Evolutionary conservation across 1,140 invertebrate species (phyloP), one percentile per base, ranked within the genome.

Genomic region (Aradophagus sp.): DNA sequence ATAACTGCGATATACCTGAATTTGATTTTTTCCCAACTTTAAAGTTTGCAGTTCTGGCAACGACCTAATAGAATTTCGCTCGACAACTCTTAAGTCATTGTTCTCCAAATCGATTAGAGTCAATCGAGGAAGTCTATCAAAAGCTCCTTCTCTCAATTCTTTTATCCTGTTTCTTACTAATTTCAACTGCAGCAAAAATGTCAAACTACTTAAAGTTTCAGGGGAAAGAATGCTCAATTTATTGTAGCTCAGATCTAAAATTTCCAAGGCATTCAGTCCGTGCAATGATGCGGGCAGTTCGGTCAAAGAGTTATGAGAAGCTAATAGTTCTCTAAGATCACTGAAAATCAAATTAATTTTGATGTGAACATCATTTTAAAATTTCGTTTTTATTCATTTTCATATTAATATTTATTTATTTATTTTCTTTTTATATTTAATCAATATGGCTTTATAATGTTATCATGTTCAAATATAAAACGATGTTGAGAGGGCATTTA

Each of bases 161-260:
- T 89, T 86, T n/a, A 95, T 89, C 55, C 90, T 90, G 80, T 96
- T 96, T 72, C 89, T 88, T 1, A 90, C 90, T 39, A 94, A 80
- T 67, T 89, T 89, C 8, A 94, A 84, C 75, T 92, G 89, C 10
- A 87, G 86, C 5, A 95, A 85, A 42, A 88, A 88, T 12, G 89
- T 87, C 65, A 93, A 86, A 29, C 88, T 90, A 47, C 88, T 89
- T 17, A 95, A 82, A 1, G 89, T 88, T 75, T 91, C 90, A 1
- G 90, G 87, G 38, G 90, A 88, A 29, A 94, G 84, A 48, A 87
- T 84, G 56, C 90, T 90, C n/a, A 95, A 87, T 59, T 92, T 89
- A 84, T 96, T 97, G 77, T 90, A 90, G 75, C 92, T 93, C 35
- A 95, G 82, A 80, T 95, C 93, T 11, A 97, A 84, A 32, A 89